phyloP scores from a whole-genome alignment of 2,888 invertebrate species.

The Drosophila kokeensis region DNA sequence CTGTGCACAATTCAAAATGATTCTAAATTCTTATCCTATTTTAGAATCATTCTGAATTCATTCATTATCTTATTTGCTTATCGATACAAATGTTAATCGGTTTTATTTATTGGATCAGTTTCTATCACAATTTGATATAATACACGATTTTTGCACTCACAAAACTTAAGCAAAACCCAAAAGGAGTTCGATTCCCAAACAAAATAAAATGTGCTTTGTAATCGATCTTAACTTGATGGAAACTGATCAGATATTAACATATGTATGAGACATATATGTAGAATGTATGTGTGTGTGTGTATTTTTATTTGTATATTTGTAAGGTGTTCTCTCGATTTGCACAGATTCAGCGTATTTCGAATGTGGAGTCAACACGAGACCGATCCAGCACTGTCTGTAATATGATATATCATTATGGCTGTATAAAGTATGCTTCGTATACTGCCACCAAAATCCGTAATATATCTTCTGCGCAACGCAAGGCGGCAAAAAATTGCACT shows the following conservation, averaged over 20 bases:
- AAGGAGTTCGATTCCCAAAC: neutral
- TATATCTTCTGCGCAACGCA: conserved; percentile 54
- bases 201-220: neutral
- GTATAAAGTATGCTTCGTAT: conserved; percentile 6
- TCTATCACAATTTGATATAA: neutral
- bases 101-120: neutral
- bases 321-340: conserved; percentile 48
- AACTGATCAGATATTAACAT: conserved; percentile 2
- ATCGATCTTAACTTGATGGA: neutral
- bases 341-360: conserved; percentile 67
- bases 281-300: neutral
- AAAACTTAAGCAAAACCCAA: neutral
- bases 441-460: conserved; percentile 41
- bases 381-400: conserved; percentile 56
- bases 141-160: neutral
- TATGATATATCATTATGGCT: conserved; percentile 56
- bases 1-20: neutral
- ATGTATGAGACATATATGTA: neutral
- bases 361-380: conserved; percentile 24
- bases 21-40: neutral
- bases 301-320: neutral
- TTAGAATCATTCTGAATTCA: too few species aligned
- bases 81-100: neutral
- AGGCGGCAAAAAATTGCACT: conserved; percentile 66
- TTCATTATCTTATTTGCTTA: neutral